Evolutionary conservation across 2,888 invertebrate genomes (phyloP), one percentile per base, ranked within the genome.

Genomic region (Pemphredon lugubris): DNA sequence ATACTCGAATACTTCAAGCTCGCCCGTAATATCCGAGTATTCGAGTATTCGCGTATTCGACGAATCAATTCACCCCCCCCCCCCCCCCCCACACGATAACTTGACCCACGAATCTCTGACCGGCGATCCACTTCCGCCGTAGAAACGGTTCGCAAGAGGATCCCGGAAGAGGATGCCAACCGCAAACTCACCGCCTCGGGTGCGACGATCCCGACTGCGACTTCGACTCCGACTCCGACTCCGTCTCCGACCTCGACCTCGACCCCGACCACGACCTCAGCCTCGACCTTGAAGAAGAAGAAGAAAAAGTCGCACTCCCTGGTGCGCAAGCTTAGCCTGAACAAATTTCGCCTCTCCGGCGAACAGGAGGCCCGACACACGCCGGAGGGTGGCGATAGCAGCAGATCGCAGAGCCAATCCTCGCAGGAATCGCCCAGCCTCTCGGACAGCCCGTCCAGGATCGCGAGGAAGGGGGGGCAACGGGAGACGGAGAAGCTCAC

Each of bases 321-420:
- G 66, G 87, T 88, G 57, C 86, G 86, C 34, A 86, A 84, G 77
- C 73, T 88, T 63, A 87, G 86, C 72, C 77, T 87, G 60, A 86
- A 79, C 67, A 88, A 88, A 79, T 88, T 88, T 78, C 82, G 87
- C 45, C 61, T 81, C 53, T 82, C 82, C 39, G 51, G 69, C 47
- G 74, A 77, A 18, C 69, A 78, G 37, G 77, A 82, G 57, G 75
- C 80, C n/a, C 69, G 87, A 51, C 84, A 84, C 64, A 86, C 85
- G 68, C 86, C 86, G 50, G 88, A 88, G 66, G 87, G 87, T 81
- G 87, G 87, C 57, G 86, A 88, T 73, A 86, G 86, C 37, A 87
- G 87, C 32, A 82, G 84, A 9, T 86, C 87, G 20, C 83, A 80
- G 72, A 87, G 86, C 76, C 87, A 86, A 81, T 88, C 88, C 70